Base-by-base conservation (phyloP, 2,113 vertebrate genomes). In the Theristicus caerulescens region DNA sequence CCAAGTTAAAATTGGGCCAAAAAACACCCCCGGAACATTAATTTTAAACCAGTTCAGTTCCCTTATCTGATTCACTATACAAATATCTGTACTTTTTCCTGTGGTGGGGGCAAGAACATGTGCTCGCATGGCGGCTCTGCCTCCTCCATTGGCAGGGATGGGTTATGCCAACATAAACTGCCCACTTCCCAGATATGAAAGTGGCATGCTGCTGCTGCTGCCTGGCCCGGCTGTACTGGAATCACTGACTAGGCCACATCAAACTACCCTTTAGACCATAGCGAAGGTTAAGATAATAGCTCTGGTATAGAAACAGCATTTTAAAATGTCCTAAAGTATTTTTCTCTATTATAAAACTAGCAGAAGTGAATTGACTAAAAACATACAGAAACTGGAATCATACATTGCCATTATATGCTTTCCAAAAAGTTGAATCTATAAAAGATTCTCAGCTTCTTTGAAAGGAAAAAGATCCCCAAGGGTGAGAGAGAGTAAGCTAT, bases 221-320 rank as follows among this genome's bases (percentile, higher is more conserved):
- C 49, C 82, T 78, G 38, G 21, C 32, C 44, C 14, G 14, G 26
- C 13, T 65, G 25, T 61, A n/a, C 26, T 61, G 16, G 26, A 82
- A 72, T 47, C 70, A 70, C 59, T 10, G 3, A 93, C 20, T 5
- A 49, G 29, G 29, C 21, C 49, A 27, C 0, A 0, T 72, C 77
- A 86, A 64, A 26, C 42, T 73, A 51, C 7, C 11, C 16, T 55
- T 90, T 40, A 6, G 1, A 18, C 64, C 24, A 18, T 6, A 47
- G 18, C 0, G 1, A 51, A 84, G 6, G 32, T 42, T 81, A 52
- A 85, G 49, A 51, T 36, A 82, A 70, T 7, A 92, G 29, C 11
- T 74, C 29, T 62, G 9, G 17, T 25, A 38, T 4, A 32, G 21
- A 66, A 59, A 40, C 27, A 25, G 32, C 21, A 27, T 77, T 81